Evolutionary conservation across 1,140 invertebrate species (phyloP).

Genomic region (Atta texana): DNA sequence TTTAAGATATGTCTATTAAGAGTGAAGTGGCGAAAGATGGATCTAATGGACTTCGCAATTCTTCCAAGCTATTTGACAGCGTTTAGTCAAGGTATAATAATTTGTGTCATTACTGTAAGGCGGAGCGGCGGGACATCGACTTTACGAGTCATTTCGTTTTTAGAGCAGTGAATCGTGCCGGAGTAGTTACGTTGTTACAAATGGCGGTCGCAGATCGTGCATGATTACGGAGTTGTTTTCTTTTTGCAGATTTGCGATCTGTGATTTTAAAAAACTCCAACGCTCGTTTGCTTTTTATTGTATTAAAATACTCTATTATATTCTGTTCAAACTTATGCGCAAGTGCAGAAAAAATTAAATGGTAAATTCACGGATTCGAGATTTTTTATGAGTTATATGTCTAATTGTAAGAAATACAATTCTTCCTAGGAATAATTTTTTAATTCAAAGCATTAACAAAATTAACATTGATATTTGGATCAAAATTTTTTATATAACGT

Average conservation of each 20-base stretch:
- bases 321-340: neutral
- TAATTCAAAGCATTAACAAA: conserved; percentile 5
- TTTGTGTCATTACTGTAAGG: conserved; percentile 41
- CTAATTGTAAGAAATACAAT: conserved; percentile 2
- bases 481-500: neutral
- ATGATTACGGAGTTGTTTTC: conserved; percentile 42
- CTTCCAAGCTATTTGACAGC: conserved; percentile 52
- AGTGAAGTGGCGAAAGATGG: neutral
- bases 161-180: conserved; percentile 46
- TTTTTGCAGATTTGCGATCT: conserved; percentile 29
- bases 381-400: neutral
- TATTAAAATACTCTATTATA: conserved; percentile 42
- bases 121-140: conserved; percentile 37
- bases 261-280: conserved; percentile 21
- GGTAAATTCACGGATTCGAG: neutral
- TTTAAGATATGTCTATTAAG: neutral
- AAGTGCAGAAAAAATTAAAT: neutral
- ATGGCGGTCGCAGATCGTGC: conserved; percentile 54
- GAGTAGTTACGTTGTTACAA: conserved; percentile 51
- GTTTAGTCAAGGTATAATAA: conserved; percentile 52
- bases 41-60: conserved; percentile 15
- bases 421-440: neutral
- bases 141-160: conserved; percentile 64
- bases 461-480: conserved; percentile 8
- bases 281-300: conserved; percentile 21